Conservation (phyloP, 2,797 vertebrate species). For the Sphenodon punctatus region DNA sequence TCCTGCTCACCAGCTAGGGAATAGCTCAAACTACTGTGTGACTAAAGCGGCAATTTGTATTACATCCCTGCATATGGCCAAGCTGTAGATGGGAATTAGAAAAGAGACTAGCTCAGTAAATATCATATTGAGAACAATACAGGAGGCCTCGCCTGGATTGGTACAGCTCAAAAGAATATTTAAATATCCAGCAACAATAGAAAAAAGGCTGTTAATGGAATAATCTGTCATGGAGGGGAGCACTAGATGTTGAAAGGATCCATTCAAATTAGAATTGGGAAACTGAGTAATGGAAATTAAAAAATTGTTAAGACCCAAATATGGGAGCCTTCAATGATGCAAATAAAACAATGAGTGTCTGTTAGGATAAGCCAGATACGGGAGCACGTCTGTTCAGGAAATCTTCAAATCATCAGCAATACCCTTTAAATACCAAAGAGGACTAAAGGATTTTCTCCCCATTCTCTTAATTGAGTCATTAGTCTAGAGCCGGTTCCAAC, state of each 20-base stretch:
- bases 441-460: slow-evolving; percentile 23
- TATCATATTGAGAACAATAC: slow-evolving; percentile 46
- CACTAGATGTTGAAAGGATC: slow-evolving; percentile 12
- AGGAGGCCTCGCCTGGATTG: slow-evolving; percentile 60
- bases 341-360: not conserved
- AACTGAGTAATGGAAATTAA: not conserved
- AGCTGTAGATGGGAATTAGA: slow-evolving; percentile 20
- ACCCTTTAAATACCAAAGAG: not conserved
- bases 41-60: slow-evolving; percentile 12
- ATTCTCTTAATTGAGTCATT: slow-evolving; percentile 60
- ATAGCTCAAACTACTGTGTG: not conserved
- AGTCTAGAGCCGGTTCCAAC: too few relatives aligned
- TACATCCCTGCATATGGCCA: slow-evolving; percentile 32
- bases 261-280: not conserved
- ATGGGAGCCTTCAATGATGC: not conserved
- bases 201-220: slow-evolving; percentile 60
- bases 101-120: slow-evolving; percentile 54
- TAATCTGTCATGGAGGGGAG: slow-evolving; percentile 19
- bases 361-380: not conserved
- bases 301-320: not conserved
- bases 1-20: not conserved
- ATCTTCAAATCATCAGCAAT: not conserved
- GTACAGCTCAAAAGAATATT: slow-evolving; percentile 47
- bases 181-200: slow-evolving; percentile 52
- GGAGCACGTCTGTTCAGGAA: not conserved